A percentile compares a stretch with the other conserved stretches of the same genome.
Conservation (phyloP, 2,888 invertebrate species). For the Drosophila melanosoma region DNA sequence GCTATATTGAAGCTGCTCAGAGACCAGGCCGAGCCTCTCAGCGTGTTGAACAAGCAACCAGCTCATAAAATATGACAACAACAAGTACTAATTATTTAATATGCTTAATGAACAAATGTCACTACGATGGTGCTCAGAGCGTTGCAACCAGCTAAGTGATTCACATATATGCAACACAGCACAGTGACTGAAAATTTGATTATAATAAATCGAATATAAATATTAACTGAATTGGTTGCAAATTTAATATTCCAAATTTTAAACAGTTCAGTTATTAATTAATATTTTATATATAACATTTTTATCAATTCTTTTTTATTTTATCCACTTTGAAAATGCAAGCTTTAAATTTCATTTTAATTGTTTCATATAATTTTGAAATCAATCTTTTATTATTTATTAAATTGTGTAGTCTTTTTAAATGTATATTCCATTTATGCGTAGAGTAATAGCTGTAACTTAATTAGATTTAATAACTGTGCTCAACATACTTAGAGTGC, state of each 20-base stretch:
- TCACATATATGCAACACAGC: constrained; percentile 32
- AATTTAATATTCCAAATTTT: not conserved
- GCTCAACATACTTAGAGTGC: not conserved
- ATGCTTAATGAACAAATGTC: constrained; percentile 78
- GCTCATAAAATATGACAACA: constrained; percentile 72
- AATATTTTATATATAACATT: not conserved
- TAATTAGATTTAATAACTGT: not conserved
- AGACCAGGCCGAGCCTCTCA: constrained; percentile 60
- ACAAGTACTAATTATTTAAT: constrained; percentile 77
- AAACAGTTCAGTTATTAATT: not conserved
- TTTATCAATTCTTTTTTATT: not conserved
- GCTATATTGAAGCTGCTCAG: constrained; percentile 31
- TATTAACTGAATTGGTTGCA: not conserved
- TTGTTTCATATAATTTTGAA: not conserved
- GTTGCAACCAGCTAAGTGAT: constrained; percentile 45
- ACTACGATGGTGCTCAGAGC: constrained; percentile 62
- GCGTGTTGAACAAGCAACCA: constrained; percentile 55
- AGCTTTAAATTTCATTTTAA: not conserved
- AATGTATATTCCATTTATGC: too few species aligned
- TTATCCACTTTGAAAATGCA: not conserved
- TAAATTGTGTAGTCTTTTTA: too few species aligned
- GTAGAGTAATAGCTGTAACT: not conserved
- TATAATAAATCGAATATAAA: not conserved
- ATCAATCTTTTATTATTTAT: too few species aligned
- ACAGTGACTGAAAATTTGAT: constrained; percentile 22